Conservation (phyloP, 1,140 invertebrate species). For the Mizuhopecten yessoensis region DNA sequence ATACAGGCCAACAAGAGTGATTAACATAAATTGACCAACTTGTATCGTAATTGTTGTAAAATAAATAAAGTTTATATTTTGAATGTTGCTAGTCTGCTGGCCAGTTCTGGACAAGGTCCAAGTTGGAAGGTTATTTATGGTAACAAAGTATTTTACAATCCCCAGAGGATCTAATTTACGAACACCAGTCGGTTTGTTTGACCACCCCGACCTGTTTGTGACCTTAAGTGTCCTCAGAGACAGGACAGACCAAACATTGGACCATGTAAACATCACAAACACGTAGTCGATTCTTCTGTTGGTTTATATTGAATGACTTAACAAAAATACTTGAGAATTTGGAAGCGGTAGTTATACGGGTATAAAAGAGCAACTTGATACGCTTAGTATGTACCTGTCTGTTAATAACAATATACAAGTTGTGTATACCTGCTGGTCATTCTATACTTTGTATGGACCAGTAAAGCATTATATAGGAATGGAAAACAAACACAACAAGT, state of each 20-base stretch:
- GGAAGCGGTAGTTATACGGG: neutral
- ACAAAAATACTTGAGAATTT: neutral
- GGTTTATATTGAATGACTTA: neutral
- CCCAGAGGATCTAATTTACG: neutral
- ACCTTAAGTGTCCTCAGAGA: neutral
- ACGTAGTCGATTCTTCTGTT: neutral
- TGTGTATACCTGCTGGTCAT: neutral
- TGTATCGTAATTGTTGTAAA: too few relatives aligned
- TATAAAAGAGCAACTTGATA: neutral
- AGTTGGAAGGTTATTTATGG: too few relatives aligned
- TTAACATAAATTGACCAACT: too few relatives aligned
- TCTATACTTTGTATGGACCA: neutral
- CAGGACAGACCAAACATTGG: neutral
- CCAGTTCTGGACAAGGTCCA: too few relatives aligned
- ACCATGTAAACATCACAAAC: neutral
- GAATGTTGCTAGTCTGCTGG: too few relatives aligned
- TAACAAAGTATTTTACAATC: neutral
- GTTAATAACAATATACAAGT: neutral
- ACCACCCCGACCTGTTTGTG: neutral
- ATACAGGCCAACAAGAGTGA: too few relatives aligned
- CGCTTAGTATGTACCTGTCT: neutral
- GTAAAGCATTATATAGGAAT: neutral
- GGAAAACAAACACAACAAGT: constrained; percentile 5
- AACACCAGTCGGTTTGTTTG: neutral
- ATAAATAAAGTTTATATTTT: too few relatives aligned